Percentiles rank a stretch among this genome's conserved stretches.
phyloP scores from a whole-genome alignment of 1,140 invertebrate genomes.

The Centruroides sculpturatus region DNA sequence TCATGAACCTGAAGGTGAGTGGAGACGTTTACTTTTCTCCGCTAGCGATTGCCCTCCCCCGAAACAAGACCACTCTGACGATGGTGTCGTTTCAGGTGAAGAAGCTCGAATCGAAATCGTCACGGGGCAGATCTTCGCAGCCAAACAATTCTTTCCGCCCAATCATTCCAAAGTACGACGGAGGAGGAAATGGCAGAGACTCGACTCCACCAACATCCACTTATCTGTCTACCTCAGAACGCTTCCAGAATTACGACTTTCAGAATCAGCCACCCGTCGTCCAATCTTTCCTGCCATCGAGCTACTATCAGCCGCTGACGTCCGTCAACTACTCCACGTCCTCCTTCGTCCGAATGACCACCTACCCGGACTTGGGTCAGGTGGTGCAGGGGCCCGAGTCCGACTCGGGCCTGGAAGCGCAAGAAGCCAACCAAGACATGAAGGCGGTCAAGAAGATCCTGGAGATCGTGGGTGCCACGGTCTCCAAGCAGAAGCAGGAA shows the following conservation, averaged over 20 bases:
- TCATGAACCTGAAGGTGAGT: constrained; percentile 95
- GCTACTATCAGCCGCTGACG: constrained; percentile 11
- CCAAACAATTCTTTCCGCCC: constrained; percentile 15
- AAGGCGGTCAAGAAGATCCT: constrained; percentile 54
- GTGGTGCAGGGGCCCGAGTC: constrained; percentile 7
- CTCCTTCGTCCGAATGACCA: not conserved
- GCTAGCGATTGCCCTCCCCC: constrained; percentile 59
- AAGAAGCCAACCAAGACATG: constrained; percentile 25
- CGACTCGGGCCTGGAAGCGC: too few species aligned
- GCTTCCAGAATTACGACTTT: not conserved
- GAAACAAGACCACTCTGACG: not conserved
- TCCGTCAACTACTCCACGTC: not conserved
- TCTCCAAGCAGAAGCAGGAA: constrained; percentile 39
- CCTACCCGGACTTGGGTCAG: constrained; percentile 13
- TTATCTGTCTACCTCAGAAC: constrained; percentile 5
- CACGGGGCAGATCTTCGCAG: not conserved
- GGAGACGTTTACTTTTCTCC: constrained; percentile 55
- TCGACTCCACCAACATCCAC: constrained; percentile 6
- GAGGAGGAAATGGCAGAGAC: not conserved
- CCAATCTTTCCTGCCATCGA: constrained; percentile 5
- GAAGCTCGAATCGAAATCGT: too few species aligned
- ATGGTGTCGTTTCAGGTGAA: not conserved
- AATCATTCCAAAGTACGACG: constrained; percentile 17
- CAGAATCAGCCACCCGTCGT: not conserved
- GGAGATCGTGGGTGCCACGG: constrained; percentile 59